These are phyloP conservation scores for Butorides virescens DNA, from an alignment of 2,113 vertebrate genomes.

Conservation along the genomic window DNA sequence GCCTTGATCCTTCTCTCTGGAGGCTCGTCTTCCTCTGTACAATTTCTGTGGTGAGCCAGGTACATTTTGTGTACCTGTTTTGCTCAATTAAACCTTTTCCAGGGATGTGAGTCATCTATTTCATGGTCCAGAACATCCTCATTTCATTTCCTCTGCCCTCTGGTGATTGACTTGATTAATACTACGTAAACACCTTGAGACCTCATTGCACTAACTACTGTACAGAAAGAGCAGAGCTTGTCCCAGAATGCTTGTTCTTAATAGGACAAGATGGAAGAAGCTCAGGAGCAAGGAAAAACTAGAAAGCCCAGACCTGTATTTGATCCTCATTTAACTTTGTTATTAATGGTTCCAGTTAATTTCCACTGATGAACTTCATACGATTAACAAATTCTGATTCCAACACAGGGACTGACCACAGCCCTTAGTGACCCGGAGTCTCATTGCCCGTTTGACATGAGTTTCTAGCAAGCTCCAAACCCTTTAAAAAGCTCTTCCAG, in stretches of 20 bases:
- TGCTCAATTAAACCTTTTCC: conserved; percentile 48
- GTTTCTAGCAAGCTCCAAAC: not conserved
- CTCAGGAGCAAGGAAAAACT: not conserved
- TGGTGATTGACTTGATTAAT: conserved; percentile 49
- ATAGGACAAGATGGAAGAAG: not conserved
- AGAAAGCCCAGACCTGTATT: not conserved
- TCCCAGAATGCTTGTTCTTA: not conserved
- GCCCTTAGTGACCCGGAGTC: not conserved
- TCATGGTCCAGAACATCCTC: conserved; percentile 42
- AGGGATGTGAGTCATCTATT: conserved; percentile 8
- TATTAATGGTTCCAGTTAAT: not conserved
- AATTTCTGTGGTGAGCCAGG: not conserved
- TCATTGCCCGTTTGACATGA: not conserved
- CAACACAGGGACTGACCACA: not conserved
- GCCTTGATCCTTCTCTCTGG: not conserved
- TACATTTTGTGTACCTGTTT: conserved; percentile 11
- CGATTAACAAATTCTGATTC: not conserved
- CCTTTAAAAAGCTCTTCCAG: not conserved
- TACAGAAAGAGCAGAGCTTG: not conserved
- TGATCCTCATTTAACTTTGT: not conserved
- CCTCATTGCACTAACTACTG: not conserved
- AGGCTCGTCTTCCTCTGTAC: not conserved
- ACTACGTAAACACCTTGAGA: conserved; percentile 20
- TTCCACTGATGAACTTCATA: not conserved
- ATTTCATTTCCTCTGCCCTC: conserved; percentile 44